phyloP scores from a whole-genome alignment of 2,888 invertebrate species.

The Sesamia inferens region DNA sequence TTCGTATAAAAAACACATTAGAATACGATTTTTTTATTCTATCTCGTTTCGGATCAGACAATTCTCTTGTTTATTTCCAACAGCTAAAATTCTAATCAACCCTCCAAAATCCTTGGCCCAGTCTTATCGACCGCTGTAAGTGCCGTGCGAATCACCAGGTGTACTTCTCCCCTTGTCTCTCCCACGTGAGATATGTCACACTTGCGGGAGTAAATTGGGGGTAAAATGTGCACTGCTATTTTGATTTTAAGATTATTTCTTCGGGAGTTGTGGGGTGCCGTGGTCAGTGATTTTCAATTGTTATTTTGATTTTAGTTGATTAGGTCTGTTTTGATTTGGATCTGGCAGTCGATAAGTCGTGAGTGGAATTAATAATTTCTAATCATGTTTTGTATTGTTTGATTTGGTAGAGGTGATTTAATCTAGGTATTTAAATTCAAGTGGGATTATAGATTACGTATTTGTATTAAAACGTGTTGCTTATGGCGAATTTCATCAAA shows the following conservation, averaged over 20 bases:
- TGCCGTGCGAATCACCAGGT: constrained; percentile 76
- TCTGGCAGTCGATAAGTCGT: constrained; percentile 25
- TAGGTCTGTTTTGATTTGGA: constrained; percentile 42
- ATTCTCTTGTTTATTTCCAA: not conserved
- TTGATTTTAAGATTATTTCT: constrained; percentile 65
- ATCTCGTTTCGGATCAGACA: no score
- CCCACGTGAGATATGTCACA: constrained; percentile 67
- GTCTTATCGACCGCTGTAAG: constrained; percentile 68
- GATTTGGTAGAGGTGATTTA: constrained; percentile 7
- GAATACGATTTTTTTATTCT: no score
- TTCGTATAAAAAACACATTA: no score
- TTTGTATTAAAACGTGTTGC: not conserved
- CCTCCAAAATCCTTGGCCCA: constrained; percentile 49
- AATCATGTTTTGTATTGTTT: constrained; percentile 19
- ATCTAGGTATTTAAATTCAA: no score
- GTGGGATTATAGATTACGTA: no score
- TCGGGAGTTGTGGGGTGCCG: constrained; percentile 9
- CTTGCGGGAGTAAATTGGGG: constrained; percentile 71
- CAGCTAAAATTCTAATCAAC: constrained; percentile 52
- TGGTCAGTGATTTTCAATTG: constrained; percentile 59
- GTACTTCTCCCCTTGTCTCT: constrained; percentile 56
- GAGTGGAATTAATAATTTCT: constrained; percentile 8
- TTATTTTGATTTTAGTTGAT: constrained; percentile 51
- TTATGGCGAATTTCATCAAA: no score
- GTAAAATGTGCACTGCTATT: constrained; percentile 68